A percentile compares a stretch with the other conserved stretches of the same genome.
Conservation (phyloP, 1,140 invertebrate genomes). For the Lepeophtheirus salmonis region DNA sequence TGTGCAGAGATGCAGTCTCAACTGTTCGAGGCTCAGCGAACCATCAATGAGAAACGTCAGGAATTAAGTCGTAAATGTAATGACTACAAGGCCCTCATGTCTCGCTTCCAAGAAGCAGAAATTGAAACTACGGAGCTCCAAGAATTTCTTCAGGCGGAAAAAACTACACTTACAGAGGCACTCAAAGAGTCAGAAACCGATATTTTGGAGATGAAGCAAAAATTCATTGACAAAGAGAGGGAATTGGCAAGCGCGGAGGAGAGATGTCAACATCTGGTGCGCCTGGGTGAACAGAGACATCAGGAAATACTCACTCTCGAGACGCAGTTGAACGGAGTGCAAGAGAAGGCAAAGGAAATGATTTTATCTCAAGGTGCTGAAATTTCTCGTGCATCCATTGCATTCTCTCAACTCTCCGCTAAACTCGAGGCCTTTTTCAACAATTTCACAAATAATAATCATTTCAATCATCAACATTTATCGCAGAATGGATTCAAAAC, state of each 20-base stretch:
- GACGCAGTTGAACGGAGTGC: not conserved
- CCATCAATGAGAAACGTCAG: not conserved
- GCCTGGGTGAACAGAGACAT: slow-evolving; percentile 11
- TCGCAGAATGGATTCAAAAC: too few relatives aligned
- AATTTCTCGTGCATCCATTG: not conserved
- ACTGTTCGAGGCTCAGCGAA: not conserved
- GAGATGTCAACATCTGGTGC: not conserved
- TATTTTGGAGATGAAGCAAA: not conserved
- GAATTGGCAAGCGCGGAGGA: not conserved
- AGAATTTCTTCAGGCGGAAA: slow-evolving; percentile 9
- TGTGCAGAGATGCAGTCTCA: not conserved
- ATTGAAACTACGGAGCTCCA: slow-evolving; percentile 9
- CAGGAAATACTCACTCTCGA: slow-evolving; percentile 4
- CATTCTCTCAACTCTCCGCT: too few relatives aligned
- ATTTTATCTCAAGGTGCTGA: slow-evolving; percentile 9
- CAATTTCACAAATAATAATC: too few relatives aligned
- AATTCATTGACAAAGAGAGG: not conserved
- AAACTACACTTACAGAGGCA: slow-evolving; percentile 10
- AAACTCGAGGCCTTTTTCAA: too few relatives aligned
- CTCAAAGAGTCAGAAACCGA: slow-evolving; percentile 9
- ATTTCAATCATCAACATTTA: too few relatives aligned
- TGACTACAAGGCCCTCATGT: slow-evolving; percentile 3
- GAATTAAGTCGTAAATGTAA: not conserved
- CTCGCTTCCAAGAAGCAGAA: slow-evolving; percentile 4
- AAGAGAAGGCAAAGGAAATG: slow-evolving; percentile 2